Evolutionary conservation across 2,797 vertebrate species (phyloP), one percentile per base, ranked within the genome.

Genomic region (Sciurus vulgaris): DNA sequence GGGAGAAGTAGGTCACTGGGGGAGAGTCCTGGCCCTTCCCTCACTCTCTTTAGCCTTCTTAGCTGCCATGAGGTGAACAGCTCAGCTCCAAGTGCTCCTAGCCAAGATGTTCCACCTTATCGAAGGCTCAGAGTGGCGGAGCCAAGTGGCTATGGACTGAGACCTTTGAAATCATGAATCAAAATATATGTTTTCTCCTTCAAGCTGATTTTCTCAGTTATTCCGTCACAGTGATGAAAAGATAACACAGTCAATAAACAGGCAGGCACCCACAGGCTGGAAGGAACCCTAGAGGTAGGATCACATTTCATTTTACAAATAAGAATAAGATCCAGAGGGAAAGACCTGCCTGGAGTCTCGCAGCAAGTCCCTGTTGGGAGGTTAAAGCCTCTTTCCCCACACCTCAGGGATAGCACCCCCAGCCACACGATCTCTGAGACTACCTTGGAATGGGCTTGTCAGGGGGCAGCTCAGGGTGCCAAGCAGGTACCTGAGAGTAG

Each of bases 321-420:
- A 65, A 84, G 61, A 73, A 28, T 11, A 91, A 95, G 78, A 91
- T 44, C 41, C 63, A 83, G 77, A 70, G 9, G 33, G 33, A 22
- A 93, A 54, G 84, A 41, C 26, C 33, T 93, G 47, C 47, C 74
- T 72, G 76, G 91, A 56, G 86, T 85, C 84, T 88, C 92, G 72
- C 12, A 74, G 81, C 70, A 92, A 84, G 73, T 69, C 35, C 49
- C 67, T 17, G 28, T 38, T 49, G 59, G 56, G 47, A 82, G 63
- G 38, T 56, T n/a, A 47, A 61, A 79, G 12, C 51, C 38, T 35
- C 54, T 65, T 70, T 44, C 47, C 30, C 67, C 20, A 5, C 1
- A 56, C 74, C 30, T 87, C 35, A 63, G 35, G 49, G 70, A 5
- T 10, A 28, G 20, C 30, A 54, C 12, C 77, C 56, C 56, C 49